Base-by-base conservation (phyloP, 2,797 vertebrate genomes). In the Dicrostonyx torquatus region DNA sequence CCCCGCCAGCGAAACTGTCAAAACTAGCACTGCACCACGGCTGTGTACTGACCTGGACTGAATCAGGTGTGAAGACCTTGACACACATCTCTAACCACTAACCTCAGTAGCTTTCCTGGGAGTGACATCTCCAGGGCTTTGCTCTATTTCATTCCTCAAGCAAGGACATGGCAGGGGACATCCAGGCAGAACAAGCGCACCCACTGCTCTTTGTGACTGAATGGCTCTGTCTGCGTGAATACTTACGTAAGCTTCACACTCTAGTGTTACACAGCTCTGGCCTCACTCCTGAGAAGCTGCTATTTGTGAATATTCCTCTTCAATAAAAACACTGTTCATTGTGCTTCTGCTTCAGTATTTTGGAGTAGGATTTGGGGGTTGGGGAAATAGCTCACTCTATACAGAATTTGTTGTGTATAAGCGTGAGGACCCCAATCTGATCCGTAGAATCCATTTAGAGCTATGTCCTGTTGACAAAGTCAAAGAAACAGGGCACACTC, bases 311-410 rank as follows among this genome's bases (percentile, higher is more conserved):
- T 78, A 94, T 2, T 76, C 43, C 90, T 87, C 68, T 93, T 79
- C 89, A 97, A 95, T 97, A 97, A 96, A 97, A 97, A 96, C 53
- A 75, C 55, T 95, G 79, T 22, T 76, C 93, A 97, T 87, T 94
- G 91, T 95, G 95, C 37, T 82, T 95, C 78, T 78, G 77, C 82
- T 50, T 96, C 76, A 84, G 29, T 80, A 68, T 70, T 90, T 91
- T 11, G 50, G 12, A 58, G 4, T 34, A 37, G 73, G 50, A 43
- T 8, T 22, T 73, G 15, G 53, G 50, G 50, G n/a, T 26, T 40
- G 6, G n/a, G 26, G 31, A 73, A 17, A 58, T 26, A 43, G n/a
- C 17, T 73, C 17, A 34, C 31, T 40, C 37, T 5, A 43, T 31
- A 55, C 40, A 72, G n/a, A 18, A 55, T 40, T 55, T 31, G 50